Base-by-base conservation (phyloP, 2,888 invertebrate species). In the Dicyrtoma fusca region DNA sequence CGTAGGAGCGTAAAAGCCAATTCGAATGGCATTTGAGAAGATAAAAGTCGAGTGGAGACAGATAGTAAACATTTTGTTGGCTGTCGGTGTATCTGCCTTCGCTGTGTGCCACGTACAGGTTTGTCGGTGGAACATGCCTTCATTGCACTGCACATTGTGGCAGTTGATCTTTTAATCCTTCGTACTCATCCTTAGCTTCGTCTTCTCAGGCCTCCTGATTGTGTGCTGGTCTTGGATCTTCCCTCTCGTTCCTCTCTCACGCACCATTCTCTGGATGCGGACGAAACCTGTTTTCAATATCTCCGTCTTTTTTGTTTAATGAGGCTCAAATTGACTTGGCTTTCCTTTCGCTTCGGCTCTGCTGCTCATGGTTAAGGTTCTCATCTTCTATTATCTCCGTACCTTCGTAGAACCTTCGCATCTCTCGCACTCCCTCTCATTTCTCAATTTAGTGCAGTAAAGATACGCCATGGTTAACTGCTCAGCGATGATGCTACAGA, bases 241-340 rank as follows among this genome's bases (percentile, higher is more conserved):
- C 57, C 57, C 5, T 25, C 26, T 25, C 57, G 34, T 8, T 34
- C 34, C 19, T 55, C 21, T 55, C 53, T 55, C 13, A 49, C 19
- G 19, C 21, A 8, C 19, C 11, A 11, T n/a, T 51, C 8, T 55
- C 21, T 21, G 13, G 23, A n/a, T 5, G 19, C 42, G 70, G 69
- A 73, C 53, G 65, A 73, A 70, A 65, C 73, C 61, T 47, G 69
- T 70, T 73, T 70, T 62, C 53, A 73, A 65, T 70, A 65, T 34
- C 34, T 59, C 26, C 25, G 25, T 19, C 11, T 17, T 65, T 64
- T 65, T 65, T 49, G 49, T 63, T 69, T 73, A 70, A 70, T 73
- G 70, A 70, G 69, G 55, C 70, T 73, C 51, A 66, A 73, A 73
- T 70, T 65, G 73, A 69, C 64, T 72, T 73, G 64, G 64, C 69